phyloP scores from a whole-genome alignment of 53 echinoderm and acorn worm species.

The Glandiceps talaboti region DNA sequence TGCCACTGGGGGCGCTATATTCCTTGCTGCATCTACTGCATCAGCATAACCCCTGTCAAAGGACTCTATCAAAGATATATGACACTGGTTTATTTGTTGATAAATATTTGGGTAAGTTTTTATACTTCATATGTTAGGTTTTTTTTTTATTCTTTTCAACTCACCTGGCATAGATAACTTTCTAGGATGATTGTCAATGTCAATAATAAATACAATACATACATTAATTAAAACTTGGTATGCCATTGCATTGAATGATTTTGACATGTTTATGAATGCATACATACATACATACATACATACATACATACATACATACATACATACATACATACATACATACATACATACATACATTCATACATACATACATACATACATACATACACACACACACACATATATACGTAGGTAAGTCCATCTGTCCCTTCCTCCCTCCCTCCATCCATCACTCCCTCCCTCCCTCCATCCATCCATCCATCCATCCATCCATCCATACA shows the following conservation, averaged over 20 bases:
- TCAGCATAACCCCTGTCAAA: conserved; percentile 78
- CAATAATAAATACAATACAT: no score
- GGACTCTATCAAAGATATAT: conserved; percentile 25
- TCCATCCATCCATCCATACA: not conserved
- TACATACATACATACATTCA: not conserved
- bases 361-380: not conserved
- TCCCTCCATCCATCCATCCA: not conserved
- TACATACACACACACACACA: not conserved
- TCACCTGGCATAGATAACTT: no score
- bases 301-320: not conserved
- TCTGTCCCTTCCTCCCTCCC: not conserved
- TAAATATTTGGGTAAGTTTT: no score
- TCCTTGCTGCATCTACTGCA: not conserved
- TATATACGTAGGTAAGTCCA: not conserved
- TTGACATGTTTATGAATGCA: not conserved
- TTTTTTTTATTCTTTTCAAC: no score
- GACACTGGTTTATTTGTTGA: no score
- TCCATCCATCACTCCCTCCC: not conserved
- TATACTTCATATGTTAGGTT: no score
- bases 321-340: not conserved
- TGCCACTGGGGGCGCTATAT: not conserved
- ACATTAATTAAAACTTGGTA: no score
- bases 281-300: not conserved
- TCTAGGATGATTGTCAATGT: no score
- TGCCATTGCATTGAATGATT: no score